Evolutionary conservation across 2,113 vertebrate species (phyloP), one percentile per base, ranked within the genome.

Genomic region (Parus major): DNA sequence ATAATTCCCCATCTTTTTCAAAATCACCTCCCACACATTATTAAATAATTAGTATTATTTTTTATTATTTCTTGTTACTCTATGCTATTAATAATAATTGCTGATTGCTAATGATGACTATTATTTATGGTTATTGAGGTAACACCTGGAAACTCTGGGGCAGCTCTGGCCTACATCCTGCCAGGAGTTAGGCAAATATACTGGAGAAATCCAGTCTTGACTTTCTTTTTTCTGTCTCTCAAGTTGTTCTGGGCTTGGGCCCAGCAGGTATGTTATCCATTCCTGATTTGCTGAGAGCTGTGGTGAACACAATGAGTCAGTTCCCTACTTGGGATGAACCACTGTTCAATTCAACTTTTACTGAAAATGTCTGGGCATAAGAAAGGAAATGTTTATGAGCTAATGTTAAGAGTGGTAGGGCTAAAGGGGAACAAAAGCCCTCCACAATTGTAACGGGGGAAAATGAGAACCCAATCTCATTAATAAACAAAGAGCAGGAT

Each of bases 401-500:
- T 85, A 56, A 95, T 50, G 59, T 65, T 59, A 82, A 85, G 70
- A 35, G 70, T 49, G 55, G 2, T 12, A 88, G 39, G 50, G 90
- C 85, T 92, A 39, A 93, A 90, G 63, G 63, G 81, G 61, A 95
- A 80, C n/a, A 79, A 92, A 90, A 89, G 11, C n/a, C 28, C 75
- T 91, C 39, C 82, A 76, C n/a, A 89, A 35, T 65, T 95, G 13
- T 87, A 91, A 85, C 1, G 9, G 35, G 44, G 63, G 72, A 88
- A 93, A 94, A 93, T 27, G 81, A 80, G 73, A 92, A 69, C 61
- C 21, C 12, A 50, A 53, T 64, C n/a, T 95, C 73, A 85, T 91
- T 91, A 95, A 95, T 90, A 90, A 95, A 95, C 86, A 92, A 85
- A 92, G 78, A 80, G 36, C 91, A 91, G 91, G 89, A 96, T 92